These are phyloP conservation scores for Molossus alvarezi DNA, from an alignment of 2,797 vertebrate species.

Conservation along the genomic window DNA sequence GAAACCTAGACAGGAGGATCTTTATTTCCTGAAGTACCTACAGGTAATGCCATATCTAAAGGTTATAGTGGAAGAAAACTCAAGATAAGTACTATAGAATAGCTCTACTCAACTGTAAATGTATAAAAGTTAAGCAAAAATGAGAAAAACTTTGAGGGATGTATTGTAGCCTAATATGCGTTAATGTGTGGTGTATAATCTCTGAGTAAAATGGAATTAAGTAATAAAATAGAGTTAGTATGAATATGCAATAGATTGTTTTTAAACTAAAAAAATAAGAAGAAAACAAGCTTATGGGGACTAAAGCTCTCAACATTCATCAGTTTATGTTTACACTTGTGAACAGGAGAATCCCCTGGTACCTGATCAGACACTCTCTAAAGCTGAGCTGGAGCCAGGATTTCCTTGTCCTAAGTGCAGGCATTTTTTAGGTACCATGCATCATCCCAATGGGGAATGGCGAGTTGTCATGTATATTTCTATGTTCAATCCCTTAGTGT, in stretches of 20 bases:
- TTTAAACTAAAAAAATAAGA: neutral
- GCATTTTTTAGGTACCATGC: constrained; percentile 63
- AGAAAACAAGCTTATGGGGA: constrained; percentile 18
- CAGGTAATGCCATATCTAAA: constrained; percentile 41
- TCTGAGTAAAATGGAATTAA: neutral
- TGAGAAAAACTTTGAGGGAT: neutral
- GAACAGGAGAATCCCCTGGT: constrained; percentile 47
- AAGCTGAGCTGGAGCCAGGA: constrained; percentile 72
- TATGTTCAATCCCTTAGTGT: constrained; percentile 69
- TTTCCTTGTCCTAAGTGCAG: constrained; percentile 76
- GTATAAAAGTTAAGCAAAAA: constrained; percentile 28
- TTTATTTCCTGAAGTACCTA: constrained; percentile 56
- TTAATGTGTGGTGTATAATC: constrained; percentile 9
- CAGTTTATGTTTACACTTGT: constrained; percentile 73
- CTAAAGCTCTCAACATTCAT: neutral
- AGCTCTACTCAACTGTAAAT: neutral
- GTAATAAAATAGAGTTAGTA: neutral
- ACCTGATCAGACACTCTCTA: constrained; percentile 65
- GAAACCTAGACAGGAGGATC: neutral
- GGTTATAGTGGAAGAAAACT: neutral
- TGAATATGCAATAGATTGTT: constrained; percentile 13
- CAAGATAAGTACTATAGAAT: neutral
- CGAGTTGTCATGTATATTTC: constrained; percentile 78
- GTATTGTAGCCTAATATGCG: neutral
- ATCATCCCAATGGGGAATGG: constrained; percentile 71